Evolutionary conservation across 2,888 invertebrate genomes (phyloP), one percentile per base, ranked within the genome.

Genomic region (Tetragonisca angustula): DNA sequence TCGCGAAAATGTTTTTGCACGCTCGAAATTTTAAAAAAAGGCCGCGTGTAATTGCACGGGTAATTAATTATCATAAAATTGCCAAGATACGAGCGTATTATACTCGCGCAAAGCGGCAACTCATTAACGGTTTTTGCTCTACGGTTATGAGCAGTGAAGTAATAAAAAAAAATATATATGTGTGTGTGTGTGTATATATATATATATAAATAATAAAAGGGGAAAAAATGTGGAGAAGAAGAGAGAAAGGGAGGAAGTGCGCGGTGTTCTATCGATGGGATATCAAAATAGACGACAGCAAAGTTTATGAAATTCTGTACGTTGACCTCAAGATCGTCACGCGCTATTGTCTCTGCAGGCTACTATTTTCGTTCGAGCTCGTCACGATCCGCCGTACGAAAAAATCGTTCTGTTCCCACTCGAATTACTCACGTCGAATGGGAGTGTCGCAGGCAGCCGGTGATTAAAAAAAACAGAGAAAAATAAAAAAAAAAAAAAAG

Each of bases 351-450:
- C 81, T 80, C 59, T 21, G 65, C 52, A 77, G 71, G 76, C 71
- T 86, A 78, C 79, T 85, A 89, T 88, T 89, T 88, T 89, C 81
- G 83, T 77, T 71, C 43, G 62, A 69, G 82, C 50, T 79, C 88
- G 85, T 88, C 87, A 87, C 83, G 89, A 87, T 79, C 73, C 89
- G 80, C 49, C 69, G 80, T 89, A 87, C 85, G 79, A 88, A 88
- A 88, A 84, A 78, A 88, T 88, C 82, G 79, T 62, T 88, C 81
- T 64, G 82, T 87, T 88, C 89, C 87, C 74, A 74, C 67, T 76
- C 71, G 76, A 73, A 88, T 88, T 80, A 86, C 77, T 43, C 59
- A 65, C 56, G 78, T 79, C 65, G 59, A 77, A 73, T 69, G 76
- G 74, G 78, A 65, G 72, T 73, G 83, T 59, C 79, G 65, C 43